A percentile compares a stretch with the other conserved stretches of the same genome.
Evolutionary conservation across 2,797 vertebrate species (phyloP).

Genomic region (Rhinophrynus dorsalis): DNA sequence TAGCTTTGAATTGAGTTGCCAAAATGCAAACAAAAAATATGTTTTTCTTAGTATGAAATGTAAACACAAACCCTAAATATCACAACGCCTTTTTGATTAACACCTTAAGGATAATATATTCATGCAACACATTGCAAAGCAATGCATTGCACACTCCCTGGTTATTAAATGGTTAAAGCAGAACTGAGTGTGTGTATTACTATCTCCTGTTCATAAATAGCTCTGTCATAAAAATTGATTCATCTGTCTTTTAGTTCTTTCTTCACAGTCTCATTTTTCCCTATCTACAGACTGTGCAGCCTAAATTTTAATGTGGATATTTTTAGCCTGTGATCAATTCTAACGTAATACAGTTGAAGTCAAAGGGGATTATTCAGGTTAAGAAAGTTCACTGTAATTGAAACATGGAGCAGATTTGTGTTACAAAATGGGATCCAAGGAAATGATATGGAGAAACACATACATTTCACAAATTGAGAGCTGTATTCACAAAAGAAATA

Average conservation of each 20-base stretch:
- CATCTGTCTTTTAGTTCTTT: conserved; percentile 9
- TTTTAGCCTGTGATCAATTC: conserved; percentile 41
- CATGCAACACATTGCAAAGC: conserved; percentile 12
- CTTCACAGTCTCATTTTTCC: conserved; percentile 9
- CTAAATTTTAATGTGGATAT: conserved; percentile 38
- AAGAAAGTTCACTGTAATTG: neutral
- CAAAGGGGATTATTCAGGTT: conserved; percentile 3
- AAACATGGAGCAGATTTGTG: neutral
- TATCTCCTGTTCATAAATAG: conserved; percentile 31
- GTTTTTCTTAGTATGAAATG: neutral
- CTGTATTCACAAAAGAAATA: too few species aligned
- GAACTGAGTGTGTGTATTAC: conserved; percentile 51
- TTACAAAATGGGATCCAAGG: neutral
- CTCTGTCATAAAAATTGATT: conserved; percentile 18
- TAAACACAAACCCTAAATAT: conserved; percentile 25
- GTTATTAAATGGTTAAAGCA: conserved; percentile 41
- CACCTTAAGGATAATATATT: neutral
- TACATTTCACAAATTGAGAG: too few species aligned
- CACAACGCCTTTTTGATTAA: neutral
- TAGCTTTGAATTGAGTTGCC: conserved; percentile 54
- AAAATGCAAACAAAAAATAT: conserved; percentile 16
- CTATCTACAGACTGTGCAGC: neutral
- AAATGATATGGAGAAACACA: too few species aligned
- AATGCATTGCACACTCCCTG: conserved; percentile 37
- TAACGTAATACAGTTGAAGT: conserved; percentile 4